Evolutionary conservation across 2,113 vertebrate genomes (phyloP).

Genomic region (Entelurus aequoreus): DNA sequence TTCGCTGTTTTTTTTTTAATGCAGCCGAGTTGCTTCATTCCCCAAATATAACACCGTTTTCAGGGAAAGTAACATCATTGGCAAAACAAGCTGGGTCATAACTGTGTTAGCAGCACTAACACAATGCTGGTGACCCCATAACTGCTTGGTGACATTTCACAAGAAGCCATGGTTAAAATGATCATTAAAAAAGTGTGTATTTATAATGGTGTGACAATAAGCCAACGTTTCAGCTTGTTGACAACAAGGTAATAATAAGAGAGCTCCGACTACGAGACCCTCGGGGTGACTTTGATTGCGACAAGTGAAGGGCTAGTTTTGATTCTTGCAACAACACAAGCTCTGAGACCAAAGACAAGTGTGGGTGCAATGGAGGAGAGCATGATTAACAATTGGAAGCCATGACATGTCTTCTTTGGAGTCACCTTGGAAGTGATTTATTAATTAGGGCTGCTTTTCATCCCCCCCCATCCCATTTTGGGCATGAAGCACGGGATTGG

Average conservation of each 20-base stretch:
- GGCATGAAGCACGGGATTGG: neutral
- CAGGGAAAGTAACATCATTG: constrained; percentile 74
- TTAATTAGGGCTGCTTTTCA: constrained; percentile 1
- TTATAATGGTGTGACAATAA: constrained; percentile 50
- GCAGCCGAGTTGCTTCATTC: constrained; percentile 39
- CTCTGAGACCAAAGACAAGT: neutral
- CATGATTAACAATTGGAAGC: constrained; percentile 27
- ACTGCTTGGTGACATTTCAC: constrained; percentile 47
- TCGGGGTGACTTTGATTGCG: constrained; percentile 50
- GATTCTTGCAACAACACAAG: constrained; percentile 24
- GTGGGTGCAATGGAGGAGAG: constrained; percentile 1
- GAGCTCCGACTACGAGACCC: constrained; percentile 51
- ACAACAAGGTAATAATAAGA: constrained; percentile 62
- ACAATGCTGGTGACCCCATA: constrained; percentile 23
- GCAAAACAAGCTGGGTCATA: constrained; percentile 69
- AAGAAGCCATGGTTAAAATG: constrained; percentile 50
- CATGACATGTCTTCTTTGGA: neutral
- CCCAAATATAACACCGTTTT: constrained; percentile 62
- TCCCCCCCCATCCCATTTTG: no score
- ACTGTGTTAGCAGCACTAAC: constrained; percentile 65
- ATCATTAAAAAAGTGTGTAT: constrained; percentile 44
- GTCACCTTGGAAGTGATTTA: constrained; percentile 5
- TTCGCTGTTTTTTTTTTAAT: constrained; percentile 27
- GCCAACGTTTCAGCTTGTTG: constrained; percentile 42
- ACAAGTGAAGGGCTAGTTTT: constrained; percentile 36